Conservation (phyloP, 2,113 vertebrate species). For the Neodon shergylaensis region DNA sequence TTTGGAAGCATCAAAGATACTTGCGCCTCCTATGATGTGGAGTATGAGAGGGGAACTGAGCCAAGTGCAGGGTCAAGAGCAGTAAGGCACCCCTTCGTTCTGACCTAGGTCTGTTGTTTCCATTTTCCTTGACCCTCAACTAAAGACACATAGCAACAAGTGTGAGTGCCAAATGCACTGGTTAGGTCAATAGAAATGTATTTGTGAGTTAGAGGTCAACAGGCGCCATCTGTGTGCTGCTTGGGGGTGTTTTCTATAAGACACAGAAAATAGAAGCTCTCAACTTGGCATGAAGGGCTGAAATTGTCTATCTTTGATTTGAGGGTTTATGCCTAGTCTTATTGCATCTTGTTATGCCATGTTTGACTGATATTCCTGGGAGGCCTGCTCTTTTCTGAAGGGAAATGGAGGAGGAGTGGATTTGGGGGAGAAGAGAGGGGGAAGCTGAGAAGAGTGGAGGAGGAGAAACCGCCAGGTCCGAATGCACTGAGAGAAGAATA, state of each 20-base stretch:
- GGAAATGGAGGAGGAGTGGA: no score
- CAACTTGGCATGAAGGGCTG: not conserved
- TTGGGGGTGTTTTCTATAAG: conserved; percentile 18
- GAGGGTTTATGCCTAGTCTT: not conserved
- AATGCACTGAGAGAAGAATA: not conserved
- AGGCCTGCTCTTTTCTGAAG: not conserved
- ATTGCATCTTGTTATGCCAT: no score
- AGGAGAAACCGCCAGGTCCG: not conserved
- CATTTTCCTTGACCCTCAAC: not conserved
- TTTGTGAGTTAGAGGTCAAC: not conserved
- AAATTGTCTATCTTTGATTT: not conserved
- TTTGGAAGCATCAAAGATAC: not conserved
- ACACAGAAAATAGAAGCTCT: conserved; percentile 6
- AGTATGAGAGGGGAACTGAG: not conserved
- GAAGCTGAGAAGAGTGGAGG: not conserved
- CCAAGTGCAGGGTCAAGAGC: not conserved
- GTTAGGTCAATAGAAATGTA: not conserved
- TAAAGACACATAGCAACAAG: fast-evolving
- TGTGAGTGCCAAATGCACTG: not conserved
- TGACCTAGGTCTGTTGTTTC: not conserved
- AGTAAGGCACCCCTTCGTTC: no score
- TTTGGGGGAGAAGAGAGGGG: not conserved
- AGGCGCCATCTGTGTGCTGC: conserved; percentile 12
- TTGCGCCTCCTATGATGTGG: fast-evolving
- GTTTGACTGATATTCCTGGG: not conserved